phyloP scores from a whole-genome alignment of 1,140 invertebrate genomes.

The Papilio aristodemus region DNA sequence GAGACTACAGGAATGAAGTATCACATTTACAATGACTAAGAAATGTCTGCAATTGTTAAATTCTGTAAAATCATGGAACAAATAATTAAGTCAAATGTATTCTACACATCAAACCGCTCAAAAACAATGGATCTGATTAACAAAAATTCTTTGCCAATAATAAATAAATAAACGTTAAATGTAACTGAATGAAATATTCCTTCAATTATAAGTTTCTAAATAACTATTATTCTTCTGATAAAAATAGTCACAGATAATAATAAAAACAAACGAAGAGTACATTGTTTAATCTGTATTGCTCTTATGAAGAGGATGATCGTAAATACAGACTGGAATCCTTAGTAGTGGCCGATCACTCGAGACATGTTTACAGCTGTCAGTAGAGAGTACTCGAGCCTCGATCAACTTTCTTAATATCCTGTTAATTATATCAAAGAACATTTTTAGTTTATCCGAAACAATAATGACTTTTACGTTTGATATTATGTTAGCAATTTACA shows the following conservation, averaged over 20 bases:
- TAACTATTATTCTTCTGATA: no score
- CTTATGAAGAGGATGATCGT: not conserved
- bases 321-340: conserved; percentile 12
- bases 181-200: no score
- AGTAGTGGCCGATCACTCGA: conserved; percentile 8
- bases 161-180: no score
- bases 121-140: no score
- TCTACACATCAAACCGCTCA: no score
- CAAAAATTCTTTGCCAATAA: no score
- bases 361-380: not conserved
- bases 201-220: no score
- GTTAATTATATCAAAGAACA: conserved; percentile 13
- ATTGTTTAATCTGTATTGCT: not conserved
- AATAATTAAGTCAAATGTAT: no score
- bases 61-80: no score
- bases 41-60: no score
- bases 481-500: not conserved
- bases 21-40: not conserved
- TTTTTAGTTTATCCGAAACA: not conserved
- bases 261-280: not conserved
- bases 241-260: not conserved
- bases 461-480: not conserved
- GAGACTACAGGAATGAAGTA: not conserved
- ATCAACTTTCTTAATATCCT: conserved; percentile 10
- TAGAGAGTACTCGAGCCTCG: not conserved